Evolutionary conservation across 2,113 vertebrate genomes (phyloP).

Genomic region (Pedetes capensis): DNA sequence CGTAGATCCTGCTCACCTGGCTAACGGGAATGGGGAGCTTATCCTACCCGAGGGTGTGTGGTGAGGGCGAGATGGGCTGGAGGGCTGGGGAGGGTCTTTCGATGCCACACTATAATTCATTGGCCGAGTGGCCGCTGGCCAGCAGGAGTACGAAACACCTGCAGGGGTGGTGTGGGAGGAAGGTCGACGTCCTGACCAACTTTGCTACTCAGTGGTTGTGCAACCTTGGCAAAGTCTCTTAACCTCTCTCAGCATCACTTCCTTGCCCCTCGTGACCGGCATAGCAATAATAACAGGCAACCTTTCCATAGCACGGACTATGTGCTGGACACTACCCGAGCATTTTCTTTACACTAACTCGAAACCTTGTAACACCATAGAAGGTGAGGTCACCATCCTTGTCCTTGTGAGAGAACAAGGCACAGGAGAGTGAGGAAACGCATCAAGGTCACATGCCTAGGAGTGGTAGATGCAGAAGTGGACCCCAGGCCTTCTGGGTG

Average conservation of each 20-base stretch:
- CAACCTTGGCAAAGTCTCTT: neutral
- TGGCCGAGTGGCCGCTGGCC: no score
- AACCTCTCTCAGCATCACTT: neutral
- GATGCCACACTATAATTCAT: fast-evolving
- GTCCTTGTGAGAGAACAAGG: neutral
- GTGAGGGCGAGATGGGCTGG: neutral
- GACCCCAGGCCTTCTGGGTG: neutral
- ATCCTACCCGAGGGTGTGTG: neutral
- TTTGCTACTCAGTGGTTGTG: neutral
- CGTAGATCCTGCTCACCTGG: neutral
- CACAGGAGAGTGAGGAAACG: neutral
- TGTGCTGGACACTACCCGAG: neutral
- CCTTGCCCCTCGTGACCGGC: neutral
- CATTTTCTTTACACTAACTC: neutral
- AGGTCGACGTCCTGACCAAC: neutral
- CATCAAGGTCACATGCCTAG: neutral
- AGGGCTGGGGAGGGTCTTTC: neutral
- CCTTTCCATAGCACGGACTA: neutral
- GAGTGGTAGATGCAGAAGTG: neutral
- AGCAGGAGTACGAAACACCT: neutral
- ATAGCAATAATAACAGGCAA: neutral
- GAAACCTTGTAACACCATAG: neutral
- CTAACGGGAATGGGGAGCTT: neutral
- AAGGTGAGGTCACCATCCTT: neutral
- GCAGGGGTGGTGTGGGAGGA: neutral